Evolutionary conservation across 2,797 vertebrate genomes (phyloP).

Genomic region (Channallabes apus): DNA sequence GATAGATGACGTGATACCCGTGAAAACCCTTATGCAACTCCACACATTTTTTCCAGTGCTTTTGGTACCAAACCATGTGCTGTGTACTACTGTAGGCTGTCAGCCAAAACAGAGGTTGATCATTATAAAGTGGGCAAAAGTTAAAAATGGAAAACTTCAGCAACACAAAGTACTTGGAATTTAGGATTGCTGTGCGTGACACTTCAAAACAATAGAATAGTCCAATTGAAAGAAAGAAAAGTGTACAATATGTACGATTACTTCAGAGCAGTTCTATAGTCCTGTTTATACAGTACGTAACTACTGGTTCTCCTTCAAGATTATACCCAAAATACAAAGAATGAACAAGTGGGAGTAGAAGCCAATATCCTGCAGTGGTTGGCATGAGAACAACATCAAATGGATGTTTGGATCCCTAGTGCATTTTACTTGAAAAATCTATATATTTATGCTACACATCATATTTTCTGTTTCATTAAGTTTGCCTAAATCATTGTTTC

Average conservation of each 20-base stretch:
- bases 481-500: not conserved
- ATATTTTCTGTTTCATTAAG: not conserved
- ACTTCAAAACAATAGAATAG: not conserved
- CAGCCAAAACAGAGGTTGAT: not conserved
- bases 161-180: not conserved
- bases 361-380: not conserved
- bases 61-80: not conserved
- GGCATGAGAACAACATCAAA: conserved; percentile 10
- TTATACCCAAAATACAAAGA: conserved; percentile 1
- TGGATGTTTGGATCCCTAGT: not conserved
- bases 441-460: not conserved
- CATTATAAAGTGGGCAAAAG: not conserved
- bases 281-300: not conserved
- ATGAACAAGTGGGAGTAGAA: not conserved
- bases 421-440: not conserved
- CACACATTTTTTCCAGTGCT: not conserved
- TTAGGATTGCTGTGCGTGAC: not conserved
- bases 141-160: not conserved
- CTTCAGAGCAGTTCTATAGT: not conserved
- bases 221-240: not conserved
- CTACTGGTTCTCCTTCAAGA: not conserved
- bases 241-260: not conserved
- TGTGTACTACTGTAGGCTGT: not conserved
- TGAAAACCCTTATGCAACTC: not conserved
- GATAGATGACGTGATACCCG: not conserved